Conservation (phyloP, 2,797 vertebrate genomes). For the Lagodon rhomboides region DNA sequence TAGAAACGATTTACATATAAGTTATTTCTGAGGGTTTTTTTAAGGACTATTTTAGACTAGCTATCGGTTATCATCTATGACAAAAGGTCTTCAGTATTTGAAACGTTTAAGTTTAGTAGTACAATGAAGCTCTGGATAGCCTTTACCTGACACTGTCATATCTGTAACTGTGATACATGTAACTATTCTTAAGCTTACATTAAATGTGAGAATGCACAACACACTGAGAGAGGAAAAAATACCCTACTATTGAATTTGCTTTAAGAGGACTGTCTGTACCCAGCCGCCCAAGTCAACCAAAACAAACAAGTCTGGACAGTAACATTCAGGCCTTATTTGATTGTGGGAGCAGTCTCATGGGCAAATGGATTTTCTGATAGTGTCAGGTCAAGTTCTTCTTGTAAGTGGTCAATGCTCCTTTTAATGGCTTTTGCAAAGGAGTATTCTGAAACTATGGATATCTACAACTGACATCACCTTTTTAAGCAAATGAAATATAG, state of each 20-base stretch:
- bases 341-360: slow-evolving; percentile 11
- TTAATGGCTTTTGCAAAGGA: slow-evolving; percentile 41
- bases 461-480: neutral
- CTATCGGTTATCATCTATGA: slow-evolving; percentile 10
- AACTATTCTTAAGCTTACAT: slow-evolving; percentile 15
- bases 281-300: neutral
- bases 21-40: slow-evolving; percentile 50
- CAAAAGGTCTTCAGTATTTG: slow-evolving; percentile 14
- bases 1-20: slow-evolving; percentile 25
- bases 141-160: slow-evolving; percentile 10
- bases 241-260: neutral
- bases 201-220: slow-evolving; percentile 7
- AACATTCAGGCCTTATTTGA: neutral
- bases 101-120: no score
- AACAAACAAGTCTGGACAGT: slow-evolving; percentile 5
- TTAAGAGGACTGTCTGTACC: slow-evolving; percentile 36
- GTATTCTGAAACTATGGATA: neutral
- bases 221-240: neutral
- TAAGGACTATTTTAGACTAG: slow-evolving; percentile 34
- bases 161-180: neutral
- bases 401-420: slow-evolving; percentile 24
- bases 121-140: neutral
- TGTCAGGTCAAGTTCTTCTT: slow-evolving; percentile 32
- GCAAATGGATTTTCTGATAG: slow-evolving; percentile 47
- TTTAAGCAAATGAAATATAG: neutral